Base-by-base conservation (phyloP, 2,797 vertebrate genomes). In the Argyrosomus regius region DNA sequence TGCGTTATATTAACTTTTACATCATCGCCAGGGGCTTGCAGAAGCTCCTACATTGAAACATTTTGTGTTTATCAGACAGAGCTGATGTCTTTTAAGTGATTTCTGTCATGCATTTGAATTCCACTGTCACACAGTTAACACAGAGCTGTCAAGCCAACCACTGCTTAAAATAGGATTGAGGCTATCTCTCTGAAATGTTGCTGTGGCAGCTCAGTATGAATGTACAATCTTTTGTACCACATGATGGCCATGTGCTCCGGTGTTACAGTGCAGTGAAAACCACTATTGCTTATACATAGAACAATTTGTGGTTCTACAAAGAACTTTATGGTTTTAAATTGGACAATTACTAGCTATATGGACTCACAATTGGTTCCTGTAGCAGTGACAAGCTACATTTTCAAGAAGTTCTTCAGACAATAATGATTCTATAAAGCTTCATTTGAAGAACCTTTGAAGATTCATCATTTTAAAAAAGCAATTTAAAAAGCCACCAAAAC, bases 121-220 rank as follows among this genome's bases (percentile, higher is more conserved):
- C 35, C 74, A 56, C 17, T 26, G 56, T 71, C 54, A 31, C 57
- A 41, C 43, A 75, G 20, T 72, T 54, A 78, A 74, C 58, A 52
- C 72, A 83, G 58, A 80, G 66, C 70, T 62, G 58, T 59, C 56
- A 76, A 75, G 78, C 61, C 20, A 70, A 54, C 48, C 49, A 49
- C 69, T 50, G 63, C 85, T 75, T 81, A 80, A 85, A 90, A 88
- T 74, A 88, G 83, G 64, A 81, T 59, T 77, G 78, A 83, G 31
- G 16, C 64, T 7, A 73, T 83, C 74, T 84, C 48, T 77, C 26
- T 81, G 77, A 87, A 86, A 87, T 76, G 78, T 71, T 78, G 28
- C 59, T 65, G 72, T 49, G 70, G 78, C 79, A 85, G 82, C 73
- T 58, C 68, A 49, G 53, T 64, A 83, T 75, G 83, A 81, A 78